These are phyloP conservation scores for Ianthella basta DNA, from an alignment of 37 sponge, comb jelly and placozoan genomes.

Conservation along the genomic window DNA sequence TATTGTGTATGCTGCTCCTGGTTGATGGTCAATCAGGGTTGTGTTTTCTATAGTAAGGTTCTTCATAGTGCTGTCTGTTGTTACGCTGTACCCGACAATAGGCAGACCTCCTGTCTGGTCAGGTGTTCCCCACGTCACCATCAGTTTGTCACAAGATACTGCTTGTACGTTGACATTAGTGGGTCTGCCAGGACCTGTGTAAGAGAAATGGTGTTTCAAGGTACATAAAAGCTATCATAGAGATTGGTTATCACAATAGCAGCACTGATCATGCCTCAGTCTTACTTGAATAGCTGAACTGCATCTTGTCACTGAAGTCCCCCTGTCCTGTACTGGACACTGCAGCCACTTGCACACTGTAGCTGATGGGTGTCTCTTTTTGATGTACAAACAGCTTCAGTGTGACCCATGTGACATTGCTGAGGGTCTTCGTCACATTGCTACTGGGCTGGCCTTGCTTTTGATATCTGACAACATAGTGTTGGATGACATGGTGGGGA, in stretches of 20 bases:
- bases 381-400: not conserved
- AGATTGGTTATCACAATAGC: too few species aligned
- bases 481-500: not conserved
- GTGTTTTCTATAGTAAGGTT: not conserved
- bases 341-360: conserved; percentile 25
- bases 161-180: not conserved
- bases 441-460: not conserved
- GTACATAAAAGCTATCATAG: too few species aligned
- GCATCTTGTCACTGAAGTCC: not conserved
- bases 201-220: too few species aligned
- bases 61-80: too few species aligned
- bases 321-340: not conserved
- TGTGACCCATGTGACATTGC: not conserved
- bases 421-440: not conserved
- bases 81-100: not conserved
- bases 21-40: not conserved
- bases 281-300: conserved; percentile 5
- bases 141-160: not conserved
- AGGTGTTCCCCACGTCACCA: not conserved
- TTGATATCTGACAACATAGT: not conserved
- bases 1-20: not conserved
- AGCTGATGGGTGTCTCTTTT: not conserved
- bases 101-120: conserved; percentile 6
- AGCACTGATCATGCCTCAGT: too few species aligned
- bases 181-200: not conserved